Evolutionary conservation across 2,113 vertebrate genomes (phyloP).

Genomic region (Apistogramma diplotaenia): DNA sequence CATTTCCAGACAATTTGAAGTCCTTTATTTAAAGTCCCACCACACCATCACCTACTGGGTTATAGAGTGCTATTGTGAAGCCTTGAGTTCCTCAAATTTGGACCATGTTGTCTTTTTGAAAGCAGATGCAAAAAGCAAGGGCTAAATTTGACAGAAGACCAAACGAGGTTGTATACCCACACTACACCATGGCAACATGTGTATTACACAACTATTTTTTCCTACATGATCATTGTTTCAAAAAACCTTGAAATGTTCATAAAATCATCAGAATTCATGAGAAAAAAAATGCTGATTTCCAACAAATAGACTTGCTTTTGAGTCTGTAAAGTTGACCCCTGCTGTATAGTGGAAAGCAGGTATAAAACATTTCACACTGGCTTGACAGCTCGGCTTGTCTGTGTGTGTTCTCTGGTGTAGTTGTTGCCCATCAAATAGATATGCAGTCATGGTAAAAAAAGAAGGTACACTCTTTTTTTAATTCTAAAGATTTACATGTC

Average conservation of each 20-base stretch:
- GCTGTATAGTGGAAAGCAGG: not conserved
- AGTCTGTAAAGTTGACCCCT: not conserved
- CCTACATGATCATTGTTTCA: too few relatives aligned
- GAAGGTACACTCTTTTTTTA: too few relatives aligned
- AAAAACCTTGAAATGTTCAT: accelerated
- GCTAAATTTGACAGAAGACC: not conserved
- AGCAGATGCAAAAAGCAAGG: not conserved
- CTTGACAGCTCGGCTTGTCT: not conserved
- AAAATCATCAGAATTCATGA: not conserved
- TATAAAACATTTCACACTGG: not conserved
- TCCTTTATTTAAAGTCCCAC: not conserved
- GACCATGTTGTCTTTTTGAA: not conserved
- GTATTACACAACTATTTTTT: not conserved
- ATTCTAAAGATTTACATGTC: too few relatives aligned
- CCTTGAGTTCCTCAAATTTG: not conserved
- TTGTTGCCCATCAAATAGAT: too few relatives aligned
- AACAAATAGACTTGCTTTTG: not conserved
- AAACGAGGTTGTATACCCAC: not conserved
- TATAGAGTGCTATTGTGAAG: not conserved
- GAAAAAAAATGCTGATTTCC: not conserved
- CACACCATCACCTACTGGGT: not conserved
- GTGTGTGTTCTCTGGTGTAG: not conserved
- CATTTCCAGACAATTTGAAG: too few relatives aligned
- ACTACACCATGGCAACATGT: not conserved
- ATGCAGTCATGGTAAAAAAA: too few relatives aligned